These are phyloP conservation scores for Stenurella melanura DNA, from an alignment of 2,888 invertebrate species.

Conservation along the genomic window DNA sequence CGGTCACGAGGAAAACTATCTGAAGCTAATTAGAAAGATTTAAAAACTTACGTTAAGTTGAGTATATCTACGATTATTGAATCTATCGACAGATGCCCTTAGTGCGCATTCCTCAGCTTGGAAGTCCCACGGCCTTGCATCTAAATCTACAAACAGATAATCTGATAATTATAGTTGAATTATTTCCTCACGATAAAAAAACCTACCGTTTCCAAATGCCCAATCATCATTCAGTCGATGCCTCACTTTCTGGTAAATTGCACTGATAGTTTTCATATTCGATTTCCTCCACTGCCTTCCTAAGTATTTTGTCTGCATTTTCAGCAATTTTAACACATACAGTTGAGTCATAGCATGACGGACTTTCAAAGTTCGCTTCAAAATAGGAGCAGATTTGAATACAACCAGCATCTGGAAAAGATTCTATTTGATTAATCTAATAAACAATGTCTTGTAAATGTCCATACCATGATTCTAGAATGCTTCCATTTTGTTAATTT, in stretches of 20 bases:
- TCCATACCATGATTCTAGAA: slow-evolving; percentile 89
- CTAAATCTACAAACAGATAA: slow-evolving; percentile 80
- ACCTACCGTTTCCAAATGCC: slow-evolving; percentile 96
- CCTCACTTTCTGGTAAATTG: slow-evolving; percentile 97
- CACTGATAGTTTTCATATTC: slow-evolving; percentile 99
- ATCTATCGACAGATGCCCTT: slow-evolving; percentile 94
- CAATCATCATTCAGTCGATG: slow-evolving; percentile 99
- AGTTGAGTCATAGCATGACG: slow-evolving; percentile 98
- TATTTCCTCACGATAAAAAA: not conserved
- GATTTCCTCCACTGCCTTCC: slow-evolving; percentile 99
- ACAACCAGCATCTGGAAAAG: slow-evolving; percentile 91
- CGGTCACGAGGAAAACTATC: slow-evolving; percentile 26
- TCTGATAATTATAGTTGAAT: not conserved
- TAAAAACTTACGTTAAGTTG: slow-evolving; percentile 63
- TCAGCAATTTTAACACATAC: slow-evolving; percentile 96
- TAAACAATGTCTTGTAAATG: not conserved
- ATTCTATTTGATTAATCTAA: slow-evolving; percentile 8
- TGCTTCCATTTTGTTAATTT: slow-evolving; percentile 99
- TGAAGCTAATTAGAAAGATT: slow-evolving; percentile 21
- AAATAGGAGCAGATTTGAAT: slow-evolving; percentile 98
- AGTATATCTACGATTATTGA: slow-evolving; percentile 92
- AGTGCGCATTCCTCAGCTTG: slow-evolving; percentile 98
- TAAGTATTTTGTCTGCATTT: slow-evolving; percentile 99
- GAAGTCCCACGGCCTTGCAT: slow-evolving; percentile 98
- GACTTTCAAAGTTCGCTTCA: slow-evolving; percentile 97